phyloP scores from a whole-genome alignment of 2,113 vertebrate genomes.

The Picathartes gymnocephalus region DNA sequence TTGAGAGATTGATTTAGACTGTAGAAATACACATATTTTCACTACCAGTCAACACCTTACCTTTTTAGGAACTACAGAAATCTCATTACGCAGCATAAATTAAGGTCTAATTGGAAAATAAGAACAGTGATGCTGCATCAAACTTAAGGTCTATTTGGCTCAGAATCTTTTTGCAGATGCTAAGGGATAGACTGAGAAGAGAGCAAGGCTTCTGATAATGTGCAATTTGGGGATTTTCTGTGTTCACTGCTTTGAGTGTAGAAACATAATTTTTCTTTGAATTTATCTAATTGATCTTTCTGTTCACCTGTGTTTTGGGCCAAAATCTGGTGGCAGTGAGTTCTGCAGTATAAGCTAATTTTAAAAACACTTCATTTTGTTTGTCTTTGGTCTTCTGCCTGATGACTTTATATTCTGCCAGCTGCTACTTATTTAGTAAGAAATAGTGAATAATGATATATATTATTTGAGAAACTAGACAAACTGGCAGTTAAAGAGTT shows the following conservation, averaged over 20 bases:
- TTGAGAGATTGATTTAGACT: neutral
- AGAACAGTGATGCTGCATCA: neutral
- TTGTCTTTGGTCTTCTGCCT: constrained; percentile 20
- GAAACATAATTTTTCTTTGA: neutral
- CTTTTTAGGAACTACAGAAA: neutral
- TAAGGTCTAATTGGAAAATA: neutral
- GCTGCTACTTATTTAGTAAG: neutral
- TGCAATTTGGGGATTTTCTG: neutral
- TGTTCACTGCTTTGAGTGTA: neutral
- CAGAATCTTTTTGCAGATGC: neutral
- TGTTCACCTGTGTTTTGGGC: neutral
- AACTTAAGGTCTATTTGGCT: neutral
- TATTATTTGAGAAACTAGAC: neutral
- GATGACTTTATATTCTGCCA: neutral
- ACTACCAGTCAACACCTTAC: neutral
- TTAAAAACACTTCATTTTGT: neutral
- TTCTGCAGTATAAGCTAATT: neutral
- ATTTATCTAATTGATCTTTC: neutral
- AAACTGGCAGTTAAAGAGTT: neutral
- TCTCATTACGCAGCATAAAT: neutral
- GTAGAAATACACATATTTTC: neutral
- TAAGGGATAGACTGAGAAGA: neutral
- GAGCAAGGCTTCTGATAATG: neutral
- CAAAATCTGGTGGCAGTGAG: neutral
- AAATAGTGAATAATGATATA: neutral